Base-by-base conservation (phyloP, 1,140 invertebrate genomes). In the Calycopis cecrops region DNA sequence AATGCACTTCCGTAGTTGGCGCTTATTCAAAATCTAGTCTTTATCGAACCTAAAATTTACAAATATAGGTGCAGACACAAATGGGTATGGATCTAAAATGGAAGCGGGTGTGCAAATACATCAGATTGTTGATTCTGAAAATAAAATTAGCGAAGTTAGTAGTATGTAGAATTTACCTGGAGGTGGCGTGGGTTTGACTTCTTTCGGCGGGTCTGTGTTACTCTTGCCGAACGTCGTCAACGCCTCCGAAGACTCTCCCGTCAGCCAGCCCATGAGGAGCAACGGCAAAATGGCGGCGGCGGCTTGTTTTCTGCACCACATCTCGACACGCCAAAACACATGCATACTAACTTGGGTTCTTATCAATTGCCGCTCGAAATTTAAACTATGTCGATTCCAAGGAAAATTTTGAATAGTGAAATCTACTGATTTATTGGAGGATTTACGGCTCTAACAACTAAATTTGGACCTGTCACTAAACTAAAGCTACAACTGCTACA, bases 141-240 rank as follows among this genome's bases (percentile, higher is more conserved):
- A 12, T 11, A 11, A 2, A n/a, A 2, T 42, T 16, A 11, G n/a
- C n/a, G 4, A 11, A 11, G n/a, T 7, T 0, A 42, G n/a, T n/a
- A 42, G 9, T 42, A n/a, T n/a, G 2, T 42, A 42, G n/a, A 8
- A 40, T 52, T 88, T 80, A 92, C 90, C 88, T 73, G 90, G 90
- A 12, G 91, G 89, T 14, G 89, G 82, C 4, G 91, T 89, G 40
- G 88, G 88, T 48, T 77, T 62, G 3, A 71, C 55, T 48, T 71
- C 62, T 55, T 76, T 82, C 42, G 87, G 80, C 14, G 90, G 85
- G 55, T 83, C 79, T 1, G 85, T 77, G 62, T 90, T 92, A 52
- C 89, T 91, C 77, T 93, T 93, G 11, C 92, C 92, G 67, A 93
- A 93, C 37, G 92, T 92, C 4, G 92, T 92, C 28, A 93, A 83